These are phyloP conservation scores for Malurus leucopterus DNA, from an alignment of 2,797 vertebrate species.

Conservation along the genomic window DNA sequence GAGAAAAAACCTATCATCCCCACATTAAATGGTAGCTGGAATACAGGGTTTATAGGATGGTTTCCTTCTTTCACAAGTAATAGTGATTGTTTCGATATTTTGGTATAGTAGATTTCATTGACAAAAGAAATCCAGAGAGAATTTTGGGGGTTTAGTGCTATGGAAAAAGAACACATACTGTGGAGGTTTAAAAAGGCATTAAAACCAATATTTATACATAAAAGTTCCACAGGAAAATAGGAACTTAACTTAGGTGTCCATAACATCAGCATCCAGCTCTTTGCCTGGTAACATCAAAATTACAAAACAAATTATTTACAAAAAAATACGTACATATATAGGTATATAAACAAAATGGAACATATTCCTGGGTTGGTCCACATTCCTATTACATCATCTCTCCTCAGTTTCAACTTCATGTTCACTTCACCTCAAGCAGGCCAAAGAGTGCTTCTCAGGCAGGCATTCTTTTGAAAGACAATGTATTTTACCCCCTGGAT, in stretches of 20 bases:
- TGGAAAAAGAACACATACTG: not conserved
- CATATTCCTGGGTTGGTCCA: not conserved
- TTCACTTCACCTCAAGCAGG: not conserved
- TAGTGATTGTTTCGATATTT: not conserved
- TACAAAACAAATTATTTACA: not conserved
- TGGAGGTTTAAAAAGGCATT: not conserved
- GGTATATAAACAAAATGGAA: not conserved
- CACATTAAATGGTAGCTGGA: not conserved
- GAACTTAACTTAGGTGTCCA: not conserved
- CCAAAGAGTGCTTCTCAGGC: not conserved
- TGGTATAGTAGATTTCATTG: not conserved
- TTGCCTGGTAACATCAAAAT: not conserved
- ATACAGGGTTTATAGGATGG: not conserved
- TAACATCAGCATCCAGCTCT: not conserved
- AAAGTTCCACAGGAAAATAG: not conserved
- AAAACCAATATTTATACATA: not conserved
- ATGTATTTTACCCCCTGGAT: not conserved
- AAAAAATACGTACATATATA: not conserved
- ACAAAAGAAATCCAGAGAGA: not conserved
- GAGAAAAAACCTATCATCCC: not conserved
- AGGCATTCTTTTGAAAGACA: not conserved
- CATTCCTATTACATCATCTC: not conserved
- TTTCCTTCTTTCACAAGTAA: not conserved
- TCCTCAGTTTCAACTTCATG: not conserved
- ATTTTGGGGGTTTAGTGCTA: not conserved